phyloP scores from a whole-genome alignment of 2,113 vertebrate genomes.

The Capricornis sumatraensis region DNA sequence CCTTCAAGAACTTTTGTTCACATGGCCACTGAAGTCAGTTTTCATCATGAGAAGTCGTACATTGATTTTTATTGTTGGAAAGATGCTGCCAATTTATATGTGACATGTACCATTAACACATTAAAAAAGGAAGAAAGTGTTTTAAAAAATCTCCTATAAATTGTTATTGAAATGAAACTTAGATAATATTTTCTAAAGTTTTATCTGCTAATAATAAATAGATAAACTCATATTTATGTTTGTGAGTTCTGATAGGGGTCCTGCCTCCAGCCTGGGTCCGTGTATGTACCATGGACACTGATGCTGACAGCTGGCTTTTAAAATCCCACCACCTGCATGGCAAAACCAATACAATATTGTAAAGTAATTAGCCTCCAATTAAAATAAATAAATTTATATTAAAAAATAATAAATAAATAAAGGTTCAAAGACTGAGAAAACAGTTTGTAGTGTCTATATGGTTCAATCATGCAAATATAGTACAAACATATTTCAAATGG shows the following conservation, averaged over 20 bases:
- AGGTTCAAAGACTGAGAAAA: neutral
- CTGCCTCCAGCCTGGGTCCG: neutral
- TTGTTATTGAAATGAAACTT: neutral
- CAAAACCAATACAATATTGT: no score
- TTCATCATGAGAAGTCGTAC: neutral
- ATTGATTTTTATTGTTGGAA: neutral
- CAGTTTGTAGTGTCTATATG: neutral
- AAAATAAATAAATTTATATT: no score
- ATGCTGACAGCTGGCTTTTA: neutral
- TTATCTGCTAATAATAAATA: neutral
- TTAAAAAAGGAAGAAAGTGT: neutral
- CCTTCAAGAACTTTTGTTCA: slow-evolving; percentile 59
- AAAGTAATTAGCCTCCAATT: no score
- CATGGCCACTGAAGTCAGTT: neutral
- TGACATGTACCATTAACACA: neutral
- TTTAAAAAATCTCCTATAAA: neutral
- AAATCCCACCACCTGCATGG: neutral
- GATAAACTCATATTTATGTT: neutral
- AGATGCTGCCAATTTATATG: neutral
- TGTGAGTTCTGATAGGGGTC: no score
- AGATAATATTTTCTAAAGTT: neutral
- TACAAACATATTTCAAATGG: neutral
- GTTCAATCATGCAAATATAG: neutral
- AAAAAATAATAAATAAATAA: neutral
- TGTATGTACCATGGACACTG: no score